Base-by-base conservation (phyloP, 23 tunicate genomes). In the Phallusia fumigata region DNA sequence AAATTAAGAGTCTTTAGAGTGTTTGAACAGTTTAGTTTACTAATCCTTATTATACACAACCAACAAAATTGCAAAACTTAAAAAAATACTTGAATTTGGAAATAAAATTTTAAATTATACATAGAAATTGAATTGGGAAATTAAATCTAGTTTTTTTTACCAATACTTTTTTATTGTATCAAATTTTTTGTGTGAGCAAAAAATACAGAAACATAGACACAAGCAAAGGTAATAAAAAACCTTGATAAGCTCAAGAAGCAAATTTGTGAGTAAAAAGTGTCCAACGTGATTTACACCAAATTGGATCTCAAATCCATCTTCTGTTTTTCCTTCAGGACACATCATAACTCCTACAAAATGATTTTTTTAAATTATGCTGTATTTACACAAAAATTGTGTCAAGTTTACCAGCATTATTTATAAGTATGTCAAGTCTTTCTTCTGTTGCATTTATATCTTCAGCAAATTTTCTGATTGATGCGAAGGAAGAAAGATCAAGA, bases 391-490 rank as follows among this genome's bases (percentile, higher is more conserved):
- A n/a, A n/a, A n/a, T n/a, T n/a, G n/a, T n/a, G n/a, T n/a, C n/a
- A n/a, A n/a, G n/a, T 3, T 58, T 24, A 78, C 88, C 88, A 64
- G 89, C 89, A 73, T 86, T 86, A 76, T 86, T 86, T 18, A 87
- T 87, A 0, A 87, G 86, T 34, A 87, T 79, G 75, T 87, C 86
- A 51, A 87, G 52, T 44, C 5, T 32, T 11, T 53, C 73, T 74
- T 87, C 90, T 0, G 85, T 87, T 22, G 52, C 49, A 35, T 87
- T 87, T 65, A 87, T 87, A 34, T 82, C 82, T 74, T 82, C 85
- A 30, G 90, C 85, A 34, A 87, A 81, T 10, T 34, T 84, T 36
- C 86, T 74, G 82, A 87, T 64, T 74, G 90, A 87, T 31, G 53
- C 86, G 33, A 87, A 52, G 0, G 90, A 87, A 32, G 90, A 64